A percentile compares a stretch with the other conserved stretches of the same genome.
Conservation (phyloP, 2,888 invertebrate species). For the Drosophila multiciliata region DNA sequence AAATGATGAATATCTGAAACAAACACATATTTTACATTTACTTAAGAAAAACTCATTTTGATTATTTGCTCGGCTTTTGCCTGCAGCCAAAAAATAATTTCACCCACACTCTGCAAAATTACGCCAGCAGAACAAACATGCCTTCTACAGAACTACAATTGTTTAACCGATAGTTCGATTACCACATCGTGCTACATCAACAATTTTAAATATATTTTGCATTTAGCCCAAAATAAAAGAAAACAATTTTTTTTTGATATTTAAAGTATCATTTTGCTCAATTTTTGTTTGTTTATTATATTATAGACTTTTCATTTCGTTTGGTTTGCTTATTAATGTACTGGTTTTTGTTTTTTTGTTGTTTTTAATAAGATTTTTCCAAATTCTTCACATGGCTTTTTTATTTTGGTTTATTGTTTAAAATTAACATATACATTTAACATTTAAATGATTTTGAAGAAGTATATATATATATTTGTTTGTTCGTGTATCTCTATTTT, state of each 20-base stretch:
- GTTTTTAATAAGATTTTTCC: constrained; percentile 51
- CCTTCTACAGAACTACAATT: neutral
- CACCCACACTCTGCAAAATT: neutral
- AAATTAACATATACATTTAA: constrained; percentile 81
- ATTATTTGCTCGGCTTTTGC: neutral
- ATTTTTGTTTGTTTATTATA: constrained; percentile 60
- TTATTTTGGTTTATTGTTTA: constrained; percentile 63
- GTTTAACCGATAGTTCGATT: neutral
- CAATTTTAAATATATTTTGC: neutral
- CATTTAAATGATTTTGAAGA: constrained; percentile 75
- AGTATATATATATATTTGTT: constrained; percentile 32
- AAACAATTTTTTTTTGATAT: constrained; percentile 31
- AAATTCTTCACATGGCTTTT: constrained; percentile 45
- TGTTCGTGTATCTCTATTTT: constrained; percentile 36
- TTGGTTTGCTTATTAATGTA: constrained; percentile 61
- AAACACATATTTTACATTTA: neutral
- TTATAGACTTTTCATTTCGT: constrained; percentile 74
- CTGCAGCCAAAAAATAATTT: neutral
- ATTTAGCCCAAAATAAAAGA: neutral
- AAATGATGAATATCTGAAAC: neutral
- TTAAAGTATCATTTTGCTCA: constrained; percentile 73
- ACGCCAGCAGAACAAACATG: neutral
- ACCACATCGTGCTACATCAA: neutral
- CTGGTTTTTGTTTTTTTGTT: constrained; percentile 19
- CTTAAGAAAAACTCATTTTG: neutral